phyloP scores from a whole-genome alignment of 1,140 invertebrate species.

The Ostrea edulis region DNA sequence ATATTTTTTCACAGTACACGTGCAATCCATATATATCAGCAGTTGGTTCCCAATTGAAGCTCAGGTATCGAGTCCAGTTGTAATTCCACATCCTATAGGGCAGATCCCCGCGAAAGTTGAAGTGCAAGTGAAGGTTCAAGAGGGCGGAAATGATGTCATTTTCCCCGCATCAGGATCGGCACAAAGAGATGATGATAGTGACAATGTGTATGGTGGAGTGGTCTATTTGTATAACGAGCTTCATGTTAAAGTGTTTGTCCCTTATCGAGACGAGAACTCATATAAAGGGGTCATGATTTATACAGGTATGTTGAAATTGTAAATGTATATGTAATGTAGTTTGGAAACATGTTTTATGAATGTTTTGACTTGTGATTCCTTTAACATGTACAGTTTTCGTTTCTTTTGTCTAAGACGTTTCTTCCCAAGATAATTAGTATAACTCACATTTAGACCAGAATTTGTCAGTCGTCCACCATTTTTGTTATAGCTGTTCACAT shows the following conservation, averaged over 20 bases:
- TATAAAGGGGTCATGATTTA: background rate
- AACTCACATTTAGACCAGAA: too few relatives aligned
- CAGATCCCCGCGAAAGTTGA: slow-evolving; percentile 31
- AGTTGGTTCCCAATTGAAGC: background rate
- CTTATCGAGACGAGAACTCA: background rate
- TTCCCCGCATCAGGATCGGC: slow-evolving; percentile 46
- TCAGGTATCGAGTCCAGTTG: background rate
- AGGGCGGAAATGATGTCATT: slow-evolving; percentile 37
- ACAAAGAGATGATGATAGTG: slow-evolving; percentile 41
- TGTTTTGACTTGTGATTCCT: too few relatives aligned
- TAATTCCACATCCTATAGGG: background rate
- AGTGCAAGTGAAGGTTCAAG: slow-evolving; percentile 42
- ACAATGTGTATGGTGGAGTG: slow-evolving; percentile 39
- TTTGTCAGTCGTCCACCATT: too few relatives aligned
- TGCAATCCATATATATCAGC: background rate
- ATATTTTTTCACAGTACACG: too few relatives aligned
- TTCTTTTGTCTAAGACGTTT: too few relatives aligned
- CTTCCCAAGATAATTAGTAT: too few relatives aligned
- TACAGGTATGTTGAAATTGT: background rate
- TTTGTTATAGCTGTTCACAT: too few relatives aligned
- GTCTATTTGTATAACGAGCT: slow-evolving; percentile 48
- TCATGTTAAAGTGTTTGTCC: background rate
- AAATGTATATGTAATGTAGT: too few relatives aligned
- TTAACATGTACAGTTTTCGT: too few relatives aligned
- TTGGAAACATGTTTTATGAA: too few relatives aligned